Conservation (phyloP, 2,888 invertebrate genomes). For the Tachina lurida region DNA sequence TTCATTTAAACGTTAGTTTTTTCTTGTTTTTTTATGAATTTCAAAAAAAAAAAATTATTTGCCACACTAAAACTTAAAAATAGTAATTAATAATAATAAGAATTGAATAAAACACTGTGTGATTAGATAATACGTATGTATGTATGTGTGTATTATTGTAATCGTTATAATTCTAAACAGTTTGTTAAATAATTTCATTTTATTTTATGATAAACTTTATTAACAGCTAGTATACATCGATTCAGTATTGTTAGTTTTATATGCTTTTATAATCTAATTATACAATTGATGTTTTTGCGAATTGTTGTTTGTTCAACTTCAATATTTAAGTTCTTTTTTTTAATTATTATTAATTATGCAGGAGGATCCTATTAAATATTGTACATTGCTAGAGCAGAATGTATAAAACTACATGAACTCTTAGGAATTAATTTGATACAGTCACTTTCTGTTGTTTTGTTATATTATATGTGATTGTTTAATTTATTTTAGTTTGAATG, state of each 20-base stretch:
- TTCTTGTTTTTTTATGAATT: not conserved
- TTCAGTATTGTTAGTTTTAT: conserved; percentile 9
- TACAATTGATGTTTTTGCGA: conserved; percentile 29
- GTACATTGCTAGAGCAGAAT: conserved; percentile 54
- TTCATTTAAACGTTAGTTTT: conserved; percentile 16
- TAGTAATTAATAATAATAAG: conserved; percentile 13
- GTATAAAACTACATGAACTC: conserved; percentile 66
- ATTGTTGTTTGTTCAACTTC: conserved; percentile 3
- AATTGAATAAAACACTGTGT: conserved; percentile 15
- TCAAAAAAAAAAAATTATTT: conserved; percentile 5
- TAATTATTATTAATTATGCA: conserved; percentile 9
- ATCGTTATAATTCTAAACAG: conserved; percentile 53
- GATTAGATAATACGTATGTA: not conserved
- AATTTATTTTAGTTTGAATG: conserved; percentile 3
- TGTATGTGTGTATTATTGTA: conserved; percentile 12
- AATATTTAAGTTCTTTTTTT: conserved; percentile 1
- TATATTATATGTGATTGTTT: conserved; percentile 29
- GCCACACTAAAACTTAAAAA: conserved; percentile 3
- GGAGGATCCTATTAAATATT: conserved; percentile 4
- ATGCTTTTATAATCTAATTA: conserved; percentile 17
- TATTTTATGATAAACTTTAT: conserved; percentile 62
- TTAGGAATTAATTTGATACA: conserved; percentile 55
- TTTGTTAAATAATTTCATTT: conserved; percentile 62
- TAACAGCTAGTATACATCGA: not conserved
- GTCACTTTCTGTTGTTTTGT: conserved; percentile 41